phyloP scores from a whole-genome alignment of 2,888 invertebrate genomes.

The Steinernema scapterisci region DNA sequence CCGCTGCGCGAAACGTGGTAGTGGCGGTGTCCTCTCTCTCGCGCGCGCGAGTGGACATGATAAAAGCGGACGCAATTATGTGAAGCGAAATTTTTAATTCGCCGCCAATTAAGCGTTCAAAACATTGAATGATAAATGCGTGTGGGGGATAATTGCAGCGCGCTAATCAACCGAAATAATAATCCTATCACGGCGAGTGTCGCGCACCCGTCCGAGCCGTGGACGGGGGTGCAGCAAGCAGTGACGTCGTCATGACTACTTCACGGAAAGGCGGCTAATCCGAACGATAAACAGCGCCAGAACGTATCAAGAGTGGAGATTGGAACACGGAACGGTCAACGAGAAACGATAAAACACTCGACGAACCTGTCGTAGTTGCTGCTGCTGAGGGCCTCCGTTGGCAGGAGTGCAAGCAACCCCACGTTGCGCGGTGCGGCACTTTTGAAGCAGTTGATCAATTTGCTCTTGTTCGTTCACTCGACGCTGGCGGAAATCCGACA shows the following conservation, averaged over 20 bases:
- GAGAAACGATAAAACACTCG: conserved; percentile 23
- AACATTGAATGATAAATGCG: conserved; percentile 8
- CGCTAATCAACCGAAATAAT: conserved; percentile 26
- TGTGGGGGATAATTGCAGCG: conserved; percentile 10
- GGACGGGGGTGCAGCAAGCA: no score
- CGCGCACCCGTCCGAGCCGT: no score
- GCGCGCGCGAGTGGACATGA: no score
- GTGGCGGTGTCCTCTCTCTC: no score
- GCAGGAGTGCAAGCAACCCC: conserved; percentile 44
- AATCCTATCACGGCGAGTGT: conserved; percentile 9
- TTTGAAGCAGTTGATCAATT: conserved; percentile 54
- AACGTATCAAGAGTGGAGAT: background rate
- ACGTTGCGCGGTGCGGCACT: conserved; percentile 55
- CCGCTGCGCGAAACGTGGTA: no score
- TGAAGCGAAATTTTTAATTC: conserved; percentile 10
- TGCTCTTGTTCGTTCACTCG: conserved; percentile 52
- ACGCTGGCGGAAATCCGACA: conserved; percentile 44
- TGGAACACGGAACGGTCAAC: background rate
- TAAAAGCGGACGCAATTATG: background rate
- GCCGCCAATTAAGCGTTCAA: conserved; percentile 17
- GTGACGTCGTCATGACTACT: conserved; percentile 20
- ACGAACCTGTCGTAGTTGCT: background rate
- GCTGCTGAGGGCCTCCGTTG: background rate
- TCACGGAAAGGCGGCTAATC: background rate
- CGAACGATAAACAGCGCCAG: background rate